Percentiles rank a stretch among this genome's conserved stretches.
These are phyloP conservation scores for Crotalus helleri DNA, from an alignment of 2,113 vertebrate genomes.

Conservation along the genomic window DNA sequence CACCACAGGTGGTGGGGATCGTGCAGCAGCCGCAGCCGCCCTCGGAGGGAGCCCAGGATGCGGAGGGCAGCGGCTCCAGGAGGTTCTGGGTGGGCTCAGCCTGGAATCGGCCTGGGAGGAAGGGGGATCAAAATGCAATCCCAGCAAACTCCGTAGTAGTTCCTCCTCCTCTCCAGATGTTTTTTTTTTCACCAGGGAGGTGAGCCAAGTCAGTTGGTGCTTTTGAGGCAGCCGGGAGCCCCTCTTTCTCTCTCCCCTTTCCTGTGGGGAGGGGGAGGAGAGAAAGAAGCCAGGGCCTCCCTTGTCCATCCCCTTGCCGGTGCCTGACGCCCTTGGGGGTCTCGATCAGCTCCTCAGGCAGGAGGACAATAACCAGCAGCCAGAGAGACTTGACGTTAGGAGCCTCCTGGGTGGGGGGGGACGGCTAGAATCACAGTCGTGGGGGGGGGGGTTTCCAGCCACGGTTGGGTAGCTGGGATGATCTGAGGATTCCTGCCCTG, in stretches of 20 bases:
- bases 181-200: background rate
- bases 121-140: background rate
- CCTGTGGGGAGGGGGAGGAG: background rate
- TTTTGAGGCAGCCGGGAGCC: background rate
- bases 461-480: background rate
- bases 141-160: background rate
- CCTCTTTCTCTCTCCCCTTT: background rate
- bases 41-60: background rate
- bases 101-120: background rate
- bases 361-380: background rate
- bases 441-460: background rate
- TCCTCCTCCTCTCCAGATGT: background rate
- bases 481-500: background rate
- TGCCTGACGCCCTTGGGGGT: background rate
- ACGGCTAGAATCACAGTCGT: background rate
- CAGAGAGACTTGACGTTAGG: background rate
- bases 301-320: rapidly evolving
- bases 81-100: background rate
- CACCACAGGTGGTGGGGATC: background rate
- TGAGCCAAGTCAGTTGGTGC: background rate
- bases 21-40: background rate
- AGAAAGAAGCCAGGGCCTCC: background rate
- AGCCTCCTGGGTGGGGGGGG: background rate
- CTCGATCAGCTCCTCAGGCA: background rate
- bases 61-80: background rate